Conservation (phyloP, 2,113 vertebrate genomes). For the Halcyon malimbica region DNA sequence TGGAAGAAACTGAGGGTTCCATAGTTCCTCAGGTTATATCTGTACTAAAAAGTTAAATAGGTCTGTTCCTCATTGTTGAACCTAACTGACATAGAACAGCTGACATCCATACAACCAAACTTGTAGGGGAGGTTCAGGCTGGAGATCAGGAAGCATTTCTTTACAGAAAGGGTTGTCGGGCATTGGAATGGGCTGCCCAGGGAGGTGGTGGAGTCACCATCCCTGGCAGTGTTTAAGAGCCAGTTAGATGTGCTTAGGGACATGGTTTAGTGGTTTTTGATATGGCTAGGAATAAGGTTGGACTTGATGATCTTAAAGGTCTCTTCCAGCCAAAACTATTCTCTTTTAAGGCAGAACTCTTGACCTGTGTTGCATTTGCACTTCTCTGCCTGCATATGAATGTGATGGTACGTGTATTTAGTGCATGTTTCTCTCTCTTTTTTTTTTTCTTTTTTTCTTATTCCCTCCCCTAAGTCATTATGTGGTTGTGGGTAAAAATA, state of each 20-base stretch:
- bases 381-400: not conserved
- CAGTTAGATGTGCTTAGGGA: too few species aligned
- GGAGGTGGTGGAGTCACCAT: too few species aligned
- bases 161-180: too few species aligned
- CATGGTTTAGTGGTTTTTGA: too few species aligned
- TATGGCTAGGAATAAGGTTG: too few species aligned
- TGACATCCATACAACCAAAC: not conserved
- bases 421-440: not conserved
- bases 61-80: not conserved
- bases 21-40: not conserved
- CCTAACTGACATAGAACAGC: not conserved
- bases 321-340: too few species aligned
- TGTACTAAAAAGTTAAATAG: not conserved
- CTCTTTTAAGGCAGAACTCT: not conserved
- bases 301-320: too few species aligned
- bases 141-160: too few species aligned
- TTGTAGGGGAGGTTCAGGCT: too few species aligned
- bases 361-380: not conserved
- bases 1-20: not conserved
- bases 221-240: too few species aligned
- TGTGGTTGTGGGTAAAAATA: not conserved
- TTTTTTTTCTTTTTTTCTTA: not conserved
- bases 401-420: not conserved
- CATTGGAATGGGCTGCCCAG: too few species aligned
- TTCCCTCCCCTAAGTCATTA: not conserved